Evolutionary conservation across 2,797 vertebrate genomes (phyloP).

Genomic region (Mareca strepera): DNA sequence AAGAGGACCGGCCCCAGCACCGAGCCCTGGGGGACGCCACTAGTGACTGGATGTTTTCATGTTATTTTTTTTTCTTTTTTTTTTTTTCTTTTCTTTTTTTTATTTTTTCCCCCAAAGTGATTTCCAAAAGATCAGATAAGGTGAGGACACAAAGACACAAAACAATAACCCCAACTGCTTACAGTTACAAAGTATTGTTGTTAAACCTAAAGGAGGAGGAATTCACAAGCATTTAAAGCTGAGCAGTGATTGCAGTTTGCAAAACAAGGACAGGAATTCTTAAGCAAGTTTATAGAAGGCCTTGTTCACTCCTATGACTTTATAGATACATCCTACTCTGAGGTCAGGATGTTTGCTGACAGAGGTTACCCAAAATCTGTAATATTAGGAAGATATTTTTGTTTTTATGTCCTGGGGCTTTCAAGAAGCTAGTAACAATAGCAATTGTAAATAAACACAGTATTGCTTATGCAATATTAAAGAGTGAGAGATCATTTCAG

Average conservation of each 20-base stretch:
- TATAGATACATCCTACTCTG: not conserved
- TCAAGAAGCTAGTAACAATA: not conserved
- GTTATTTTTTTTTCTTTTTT: not conserved
- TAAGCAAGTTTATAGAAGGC: not conserved
- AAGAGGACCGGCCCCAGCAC: too few relatives aligned
- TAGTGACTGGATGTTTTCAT: not conserved
- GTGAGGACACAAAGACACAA: not conserved
- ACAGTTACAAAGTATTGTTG: not conserved
- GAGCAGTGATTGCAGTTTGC: not conserved
- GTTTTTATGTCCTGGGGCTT: not conserved
- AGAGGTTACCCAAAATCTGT: not conserved
- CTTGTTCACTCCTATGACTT: not conserved
- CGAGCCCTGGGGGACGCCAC: too few relatives aligned
- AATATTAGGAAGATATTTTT: not conserved
- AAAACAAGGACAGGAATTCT: not conserved
- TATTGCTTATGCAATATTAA: not conserved
- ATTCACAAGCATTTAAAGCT: not conserved
- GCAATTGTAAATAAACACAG: not conserved
- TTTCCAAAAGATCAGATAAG: not conserved
- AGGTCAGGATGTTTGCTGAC: not conserved
- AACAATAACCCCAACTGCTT: not conserved
- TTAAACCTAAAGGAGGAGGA: not conserved
- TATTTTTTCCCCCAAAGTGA: not conserved
- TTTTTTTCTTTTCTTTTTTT: not conserved
- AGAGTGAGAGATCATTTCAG: not conserved